A percentile compares a stretch with the other conserved stretches of the same genome.
These are phyloP conservation scores for Sparus aurata DNA, from an alignment of 2,797 vertebrate species.

Conservation along the genomic window DNA sequence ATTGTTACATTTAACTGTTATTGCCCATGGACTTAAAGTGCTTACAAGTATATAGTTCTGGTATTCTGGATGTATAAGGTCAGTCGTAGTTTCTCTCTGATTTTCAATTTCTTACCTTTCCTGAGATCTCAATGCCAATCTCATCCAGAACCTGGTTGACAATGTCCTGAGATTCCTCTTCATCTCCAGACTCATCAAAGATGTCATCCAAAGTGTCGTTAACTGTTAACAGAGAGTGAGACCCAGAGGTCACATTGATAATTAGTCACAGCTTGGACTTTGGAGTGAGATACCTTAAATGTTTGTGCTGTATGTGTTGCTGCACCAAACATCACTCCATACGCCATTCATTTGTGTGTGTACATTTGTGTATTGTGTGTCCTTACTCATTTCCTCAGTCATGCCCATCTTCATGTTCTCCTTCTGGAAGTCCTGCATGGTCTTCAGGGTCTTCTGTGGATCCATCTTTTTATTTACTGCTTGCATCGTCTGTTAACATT, in stretches of 20 bases:
- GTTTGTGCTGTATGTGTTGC: neutral
- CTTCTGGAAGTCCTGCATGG: constrained; percentile 99
- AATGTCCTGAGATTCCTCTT: constrained; percentile 98
- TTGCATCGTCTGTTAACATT: constrained; percentile 92
- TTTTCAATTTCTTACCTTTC: constrained; percentile 87
- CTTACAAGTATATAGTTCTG: too few species aligned
- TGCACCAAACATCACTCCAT: neutral
- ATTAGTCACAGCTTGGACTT: constrained; percentile 33
- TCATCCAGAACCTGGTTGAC: constrained; percentile 98
- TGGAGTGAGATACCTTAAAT: neutral
- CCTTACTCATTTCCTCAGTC: constrained; percentile 98
- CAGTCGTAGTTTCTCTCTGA: neutral
- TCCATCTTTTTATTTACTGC: constrained; percentile 99
- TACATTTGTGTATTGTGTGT: neutral
- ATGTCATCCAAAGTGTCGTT: constrained; percentile 97
- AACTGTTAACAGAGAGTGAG: constrained; percentile 82
- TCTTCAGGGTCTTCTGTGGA: constrained; percentile 97
- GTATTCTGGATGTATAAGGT: neutral
- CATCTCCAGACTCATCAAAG: constrained; percentile 97
- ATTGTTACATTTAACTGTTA: neutral
- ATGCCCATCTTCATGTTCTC: constrained; percentile 99
- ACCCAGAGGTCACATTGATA: constrained; percentile 18
- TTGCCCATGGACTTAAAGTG: too few species aligned
- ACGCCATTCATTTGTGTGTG: constrained; percentile 4
- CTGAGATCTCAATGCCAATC: constrained; percentile 98